Base-by-base conservation (phyloP, 1,140 invertebrate genomes). In the Dinoponera quadriceps region DNA sequence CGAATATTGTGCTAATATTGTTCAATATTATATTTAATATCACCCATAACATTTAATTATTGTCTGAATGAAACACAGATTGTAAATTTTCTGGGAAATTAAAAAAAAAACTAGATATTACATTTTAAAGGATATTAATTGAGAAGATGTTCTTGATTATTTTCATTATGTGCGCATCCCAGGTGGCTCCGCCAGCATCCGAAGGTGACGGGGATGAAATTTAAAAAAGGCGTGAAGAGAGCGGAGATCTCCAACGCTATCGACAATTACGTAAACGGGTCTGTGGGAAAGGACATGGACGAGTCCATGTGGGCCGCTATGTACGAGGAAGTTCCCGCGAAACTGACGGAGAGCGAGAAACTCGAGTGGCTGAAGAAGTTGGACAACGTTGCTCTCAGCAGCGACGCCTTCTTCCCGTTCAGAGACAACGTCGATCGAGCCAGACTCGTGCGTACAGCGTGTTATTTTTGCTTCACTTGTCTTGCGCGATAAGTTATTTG, bases 361-460 rank as follows among this genome's bases (percentile, higher is more conserved):
- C 92, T 95, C 0, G 95, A 97, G 9, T 99, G 99, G 99, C 94
- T 98, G 4, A 95, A 94, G 18, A 94, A 97, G 85, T 93, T 99
- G 90, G 96, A 96, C 59, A 96, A 96, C n/a, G 99, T 99, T 11
- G 96, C 97, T 20, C 94, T 99, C 0, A 98, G 98, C n/a, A 99
- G 99, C 0, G 99, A 99, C 95, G 99, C 99, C 0, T 99, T 99
- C 95, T 99, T 99, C 94, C 99, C 99, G 49, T 99, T 99, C 95
- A 96, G 98, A 87, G 99, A 99, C 91, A 99, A 99, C 91, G 97
- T 99, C 66, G 99, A 99, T 93, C 96, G 99, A 89, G 99, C 99
- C 80, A 95, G 95, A 88, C 96, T 98, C 96, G 98, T 99, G 93
- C 92, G 92, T 92, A 63, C 48, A 77, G 69, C 57, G 22, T 69